These are phyloP conservation scores for Apteryx owenii DNA, from an alignment of 2,113 vertebrate species.

Conservation along the genomic window DNA sequence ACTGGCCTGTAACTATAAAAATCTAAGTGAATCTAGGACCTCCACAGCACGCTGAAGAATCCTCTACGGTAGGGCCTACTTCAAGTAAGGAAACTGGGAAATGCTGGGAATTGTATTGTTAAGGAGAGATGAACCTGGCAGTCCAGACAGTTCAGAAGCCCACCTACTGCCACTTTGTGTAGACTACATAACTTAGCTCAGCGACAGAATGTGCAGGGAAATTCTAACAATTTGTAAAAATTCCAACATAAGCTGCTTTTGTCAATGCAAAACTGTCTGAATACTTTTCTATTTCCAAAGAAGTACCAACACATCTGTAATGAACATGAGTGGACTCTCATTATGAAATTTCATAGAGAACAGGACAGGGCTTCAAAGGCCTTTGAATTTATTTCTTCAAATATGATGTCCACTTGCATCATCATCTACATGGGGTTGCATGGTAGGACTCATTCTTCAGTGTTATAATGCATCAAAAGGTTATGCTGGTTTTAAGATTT, in stretches of 20 bases:
- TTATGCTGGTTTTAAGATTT: background rate
- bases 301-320: background rate
- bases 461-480: background rate
- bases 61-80: too few relatives aligned
- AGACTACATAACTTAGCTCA: background rate
- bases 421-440: background rate
- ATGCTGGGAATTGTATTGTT: too few relatives aligned
- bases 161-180: background rate
- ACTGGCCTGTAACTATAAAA: too few relatives aligned
- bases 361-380: background rate
- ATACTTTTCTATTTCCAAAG: background rate
- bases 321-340: background rate
- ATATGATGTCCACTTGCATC: background rate
- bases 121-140: too few relatives aligned
- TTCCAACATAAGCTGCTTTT: background rate
- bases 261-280: background rate
- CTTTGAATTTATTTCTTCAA: conserved; percentile 16
- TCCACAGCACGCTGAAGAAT: too few relatives aligned
- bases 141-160: too few relatives aligned
- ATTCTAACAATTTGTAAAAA: background rate
- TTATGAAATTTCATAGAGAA: background rate
- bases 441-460: background rate
- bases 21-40: too few relatives aligned
- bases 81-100: too few relatives aligned
- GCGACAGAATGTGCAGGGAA: background rate